A percentile compares a stretch with the other conserved stretches of the same genome.
These are phyloP conservation scores for Proterorhinus semilunaris DNA, from an alignment of 2,113 vertebrate genomes.

Conservation along the genomic window DNA sequence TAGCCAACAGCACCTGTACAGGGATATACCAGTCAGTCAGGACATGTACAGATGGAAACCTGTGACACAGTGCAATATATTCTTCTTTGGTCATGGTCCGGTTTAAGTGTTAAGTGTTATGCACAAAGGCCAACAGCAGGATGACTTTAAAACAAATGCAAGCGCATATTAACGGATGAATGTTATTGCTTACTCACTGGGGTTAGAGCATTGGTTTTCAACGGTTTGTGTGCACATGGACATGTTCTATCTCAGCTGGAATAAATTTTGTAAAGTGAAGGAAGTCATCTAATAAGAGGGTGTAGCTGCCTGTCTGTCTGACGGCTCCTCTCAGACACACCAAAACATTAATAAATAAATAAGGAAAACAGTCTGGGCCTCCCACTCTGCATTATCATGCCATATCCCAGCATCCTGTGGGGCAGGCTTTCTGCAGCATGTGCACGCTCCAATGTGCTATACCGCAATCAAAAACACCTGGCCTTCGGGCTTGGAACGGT, in stretches of 20 bases:
- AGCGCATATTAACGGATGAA: too few species aligned
- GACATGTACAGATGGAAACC: slow-evolving; percentile 63
- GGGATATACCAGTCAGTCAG: slow-evolving; percentile 52
- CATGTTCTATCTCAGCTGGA: slow-evolving; percentile 54
- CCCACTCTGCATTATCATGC: slow-evolving; percentile 52
- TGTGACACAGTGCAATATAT: slow-evolving; percentile 66
- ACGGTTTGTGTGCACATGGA: slow-evolving; percentile 45
- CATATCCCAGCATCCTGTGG: slow-evolving; percentile 52
- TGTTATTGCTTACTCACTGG: neutral
- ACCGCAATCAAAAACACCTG: slow-evolving; percentile 77
- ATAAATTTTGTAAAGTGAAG: slow-evolving; percentile 54
- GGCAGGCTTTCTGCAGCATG: slow-evolving; percentile 55
- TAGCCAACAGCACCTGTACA: slow-evolving; percentile 69
- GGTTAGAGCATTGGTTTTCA: slow-evolving; percentile 23
- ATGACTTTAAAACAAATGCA: too few species aligned
- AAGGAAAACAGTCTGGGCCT: slow-evolving; percentile 58
- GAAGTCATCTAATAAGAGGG: slow-evolving; percentile 65
- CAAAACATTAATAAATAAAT: slow-evolving; percentile 70
- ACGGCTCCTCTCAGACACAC: slow-evolving; percentile 57
- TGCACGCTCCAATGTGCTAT: slow-evolving; percentile 51
- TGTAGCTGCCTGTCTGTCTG: slow-evolving; percentile 58
- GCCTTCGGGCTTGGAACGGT: slow-evolving; percentile 68
- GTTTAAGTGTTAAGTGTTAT: slow-evolving; percentile 63
- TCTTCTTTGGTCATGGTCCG: slow-evolving; percentile 66
- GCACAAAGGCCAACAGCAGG: slow-evolving; percentile 61